Base-by-base conservation (phyloP, 2,113 vertebrate genomes). In the Eolophus roseicapilla region DNA sequence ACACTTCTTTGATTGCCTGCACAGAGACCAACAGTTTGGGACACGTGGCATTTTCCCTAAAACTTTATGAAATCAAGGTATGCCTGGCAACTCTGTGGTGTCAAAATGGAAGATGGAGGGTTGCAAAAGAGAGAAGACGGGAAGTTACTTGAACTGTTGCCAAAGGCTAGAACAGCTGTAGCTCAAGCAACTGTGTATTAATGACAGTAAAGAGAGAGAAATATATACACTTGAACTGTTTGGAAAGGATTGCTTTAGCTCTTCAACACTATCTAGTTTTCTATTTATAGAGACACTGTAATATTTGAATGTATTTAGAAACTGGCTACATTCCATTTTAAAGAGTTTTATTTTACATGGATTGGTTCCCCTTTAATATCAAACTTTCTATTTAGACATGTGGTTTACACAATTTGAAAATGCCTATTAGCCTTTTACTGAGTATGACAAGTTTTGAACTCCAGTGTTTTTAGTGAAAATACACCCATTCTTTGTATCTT, bases 251-350 rank as follows among this genome's bases (percentile, higher is more conserved):
- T 86, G 86, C 31, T 80, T 90, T 92, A 90, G 73, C 43, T 93
- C 59, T 94, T 93, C 57, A 82, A 60, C 64, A 52, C 62, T 90
- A 69, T 83, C 24, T 87, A 79, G 47, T 74, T 74, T 91, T 77
- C 46, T 96, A 91, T 95, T 88, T 88, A 53, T 69, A 75, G 70
- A 79, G 69, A 68, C 64, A 81, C 62, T 91, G 63, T 74, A 92
- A 77, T 83, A 79, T 67, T 88, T 83, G 92, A 90, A 88, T 94
- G 79, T 82, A 78, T 78, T 65, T 84, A 68, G 86, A 96, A 94
- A 92, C 91, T 77, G 79, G 52, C 86, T 91, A 97, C 97, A 98
- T 98, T 98, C 97, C 97, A 78, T 81, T 81, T 95, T 69, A 49
- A 93, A 87, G 77, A 83, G 24, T 73, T 95, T 85, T 94, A 84